Evolutionary conservation across 2,113 vertebrate species (phyloP).

Genomic region (Lipotes vexillifer): DNA sequence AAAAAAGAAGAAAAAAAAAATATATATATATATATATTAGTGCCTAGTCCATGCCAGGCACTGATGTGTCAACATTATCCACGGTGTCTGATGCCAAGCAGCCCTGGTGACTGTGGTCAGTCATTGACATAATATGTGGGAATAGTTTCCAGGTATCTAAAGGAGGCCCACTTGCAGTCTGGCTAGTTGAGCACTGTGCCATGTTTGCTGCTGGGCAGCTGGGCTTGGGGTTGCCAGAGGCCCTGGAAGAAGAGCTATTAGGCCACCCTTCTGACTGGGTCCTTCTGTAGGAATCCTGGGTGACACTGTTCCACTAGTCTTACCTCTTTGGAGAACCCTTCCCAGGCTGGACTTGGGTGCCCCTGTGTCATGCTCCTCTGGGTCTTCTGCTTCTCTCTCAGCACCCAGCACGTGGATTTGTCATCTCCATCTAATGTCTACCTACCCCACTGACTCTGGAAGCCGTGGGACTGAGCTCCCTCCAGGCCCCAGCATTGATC

Average conservation of each 20-base stretch:
- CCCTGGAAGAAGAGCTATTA: neutral
- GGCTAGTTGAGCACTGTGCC: neutral
- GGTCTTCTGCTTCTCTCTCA: neutral
- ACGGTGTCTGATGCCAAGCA: neutral
- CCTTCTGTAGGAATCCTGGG: neutral
- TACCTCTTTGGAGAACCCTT: neutral
- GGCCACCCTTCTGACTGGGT: neutral
- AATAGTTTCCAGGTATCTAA: neutral
- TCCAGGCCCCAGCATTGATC: neutral
- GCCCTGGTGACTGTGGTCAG: neutral
- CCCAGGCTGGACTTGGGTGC: neutral
- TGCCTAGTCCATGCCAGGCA: neutral
- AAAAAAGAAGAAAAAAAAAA: neutral
- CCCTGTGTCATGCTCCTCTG: rapidly evolving
- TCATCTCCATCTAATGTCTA: neutral
- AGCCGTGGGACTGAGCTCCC: neutral
- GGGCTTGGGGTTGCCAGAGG: neutral
- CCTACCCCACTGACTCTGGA: neutral
- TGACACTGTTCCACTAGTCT: neutral
- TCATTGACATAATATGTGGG: rapidly evolving
- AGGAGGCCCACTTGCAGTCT: neutral
- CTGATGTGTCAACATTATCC: too few species aligned
- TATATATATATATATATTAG: neutral
- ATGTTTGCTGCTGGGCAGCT: neutral
- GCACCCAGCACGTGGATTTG: neutral